Evolutionary conservation across 2,888 invertebrate species (phyloP), one percentile per base, ranked within the genome.

Genomic region (Drosophila kambysellisi): DNA sequence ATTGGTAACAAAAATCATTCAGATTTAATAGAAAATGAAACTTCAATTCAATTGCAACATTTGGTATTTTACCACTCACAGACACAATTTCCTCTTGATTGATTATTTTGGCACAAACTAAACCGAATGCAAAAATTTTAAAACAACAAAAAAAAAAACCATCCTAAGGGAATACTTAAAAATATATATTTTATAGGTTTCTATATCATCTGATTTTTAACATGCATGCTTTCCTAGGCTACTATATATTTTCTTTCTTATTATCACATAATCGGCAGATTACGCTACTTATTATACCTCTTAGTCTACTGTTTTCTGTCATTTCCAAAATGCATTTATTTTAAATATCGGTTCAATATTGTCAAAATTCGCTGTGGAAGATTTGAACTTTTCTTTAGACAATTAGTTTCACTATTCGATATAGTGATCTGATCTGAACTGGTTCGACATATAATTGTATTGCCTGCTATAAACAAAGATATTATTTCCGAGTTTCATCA

Each of bases 1-100:
- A 61, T 53, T 57, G 46, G 12, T 29, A 58, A 15, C 52, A 46
- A 76, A 76, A 71, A 15, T 71, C 64, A 64, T 43, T 67, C 41
- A 51, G 58, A 30, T 25, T 5, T 35, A 46, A 56, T 58, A 20
- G 43, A 56, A 76, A 73, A 59, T 37, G 1, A 29, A 35, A 11
- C 7, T 29, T 0, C 1, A 8, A 15, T 33, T 37, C 39, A 33
- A 8, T 59, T 41, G 17, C 33, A 12, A 39, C 29, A 30, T 12
- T 29, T 54, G 11, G 2, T 8, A 46, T 15, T 25, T 15, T 17
- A 46, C 29, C 32, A 50, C 48, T 20, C 29, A 3, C 9, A 25
- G 17, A 17, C 30, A 11, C 7, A 39, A 52, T 48, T 63, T 29
- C 12, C 32, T 29, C 6, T 12, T 20, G 11, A 51, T 17, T 60